Evolutionary conservation across 2,888 invertebrate genomes (phyloP).

Genomic region (Tridacna gigas): DNA sequence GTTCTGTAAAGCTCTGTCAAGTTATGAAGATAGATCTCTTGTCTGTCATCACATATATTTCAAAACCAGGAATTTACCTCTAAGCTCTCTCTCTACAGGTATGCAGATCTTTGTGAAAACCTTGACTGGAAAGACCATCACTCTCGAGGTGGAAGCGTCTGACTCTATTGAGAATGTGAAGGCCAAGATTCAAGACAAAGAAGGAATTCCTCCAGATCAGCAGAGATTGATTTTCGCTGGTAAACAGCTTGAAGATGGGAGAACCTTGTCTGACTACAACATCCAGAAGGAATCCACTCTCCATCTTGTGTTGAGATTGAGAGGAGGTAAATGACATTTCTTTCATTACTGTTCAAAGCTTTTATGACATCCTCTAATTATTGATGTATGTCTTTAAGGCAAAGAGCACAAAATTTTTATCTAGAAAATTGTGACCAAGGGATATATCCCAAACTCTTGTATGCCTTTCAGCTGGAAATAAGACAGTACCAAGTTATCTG

Average conservation of each 20-base stretch:
- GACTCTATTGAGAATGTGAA: constrained; percentile 98
- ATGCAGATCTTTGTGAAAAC: constrained; percentile 90
- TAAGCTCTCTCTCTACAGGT: constrained; percentile 89
- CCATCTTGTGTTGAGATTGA: constrained; percentile 94
- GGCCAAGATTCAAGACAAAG: constrained; percentile 87
- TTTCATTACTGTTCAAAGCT: neutral
- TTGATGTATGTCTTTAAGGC: too few relatives aligned
- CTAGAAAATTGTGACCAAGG: too few relatives aligned
- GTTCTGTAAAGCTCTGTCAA: too few relatives aligned
- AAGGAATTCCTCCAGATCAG: constrained; percentile 89
- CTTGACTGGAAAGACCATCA: constrained; percentile 85
- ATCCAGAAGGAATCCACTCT: constrained; percentile 98
- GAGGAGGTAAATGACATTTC: constrained; percentile 91
- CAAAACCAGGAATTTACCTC: too few relatives aligned
- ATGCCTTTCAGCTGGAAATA: too few relatives aligned
- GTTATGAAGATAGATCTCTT: too few relatives aligned
- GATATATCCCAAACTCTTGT: too few relatives aligned
- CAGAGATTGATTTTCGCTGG: constrained; percentile 97
- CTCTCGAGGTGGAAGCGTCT: constrained; percentile 89
- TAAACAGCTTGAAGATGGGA: constrained; percentile 97
- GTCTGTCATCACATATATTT: too few relatives aligned
- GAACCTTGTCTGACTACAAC: constrained; percentile 96
- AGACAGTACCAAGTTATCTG: too few relatives aligned
- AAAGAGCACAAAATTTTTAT: too few relatives aligned
- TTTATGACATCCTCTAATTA: too few relatives aligned